Evolutionary conservation across 2,888 invertebrate species (phyloP), one percentile per base, ranked within the genome.

Genomic region (Neoscelio sp.): DNA sequence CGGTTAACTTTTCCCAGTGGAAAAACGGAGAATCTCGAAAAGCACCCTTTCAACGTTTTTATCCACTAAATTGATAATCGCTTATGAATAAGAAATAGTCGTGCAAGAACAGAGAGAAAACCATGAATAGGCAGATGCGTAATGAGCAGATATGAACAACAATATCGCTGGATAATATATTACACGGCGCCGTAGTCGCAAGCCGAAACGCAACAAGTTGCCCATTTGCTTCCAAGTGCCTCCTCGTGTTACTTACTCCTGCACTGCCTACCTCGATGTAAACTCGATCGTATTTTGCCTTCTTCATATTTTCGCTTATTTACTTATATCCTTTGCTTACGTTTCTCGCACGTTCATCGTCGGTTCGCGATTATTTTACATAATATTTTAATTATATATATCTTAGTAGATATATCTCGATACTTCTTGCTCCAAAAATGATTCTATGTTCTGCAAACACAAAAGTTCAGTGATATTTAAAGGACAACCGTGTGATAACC

Each of bases 171-270:
- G 50, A 62, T 62, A 73, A 73, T 80, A 75, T 68, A 76, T 75
- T 78, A 67, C 71, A 56, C 67, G 62, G 77, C 68, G 64, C 48
- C 67, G 38, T 54, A 62, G 74, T 64, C 62, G 44, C 64, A 75
- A 54, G 65, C 75, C 56, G 71, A 76, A 79, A 87, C 77, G 88
- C 88, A 88, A 88, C 88, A 88, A 88, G 88, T 88, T 87, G 88
- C 88, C 87, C 87, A 87, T 88, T 88, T 84, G 82, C 81, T 70
- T 48, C 65, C 38, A 75, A 78, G 71, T 64, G 73, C 80, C 78
- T 80, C 70, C 75, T 78, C 78, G 76, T 80, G 73, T 80, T 80
- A 80, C 78, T 76, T 75, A 76, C 74, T 78, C 35, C 71, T 75
- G n/a, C n/a, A n/a, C n/a, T n/a, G 68, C 73, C 78, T 80, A 78